These are phyloP conservation scores for Microdon myrmicae DNA, from an alignment of 2,888 invertebrate genomes.

Conservation along the genomic window DNA sequence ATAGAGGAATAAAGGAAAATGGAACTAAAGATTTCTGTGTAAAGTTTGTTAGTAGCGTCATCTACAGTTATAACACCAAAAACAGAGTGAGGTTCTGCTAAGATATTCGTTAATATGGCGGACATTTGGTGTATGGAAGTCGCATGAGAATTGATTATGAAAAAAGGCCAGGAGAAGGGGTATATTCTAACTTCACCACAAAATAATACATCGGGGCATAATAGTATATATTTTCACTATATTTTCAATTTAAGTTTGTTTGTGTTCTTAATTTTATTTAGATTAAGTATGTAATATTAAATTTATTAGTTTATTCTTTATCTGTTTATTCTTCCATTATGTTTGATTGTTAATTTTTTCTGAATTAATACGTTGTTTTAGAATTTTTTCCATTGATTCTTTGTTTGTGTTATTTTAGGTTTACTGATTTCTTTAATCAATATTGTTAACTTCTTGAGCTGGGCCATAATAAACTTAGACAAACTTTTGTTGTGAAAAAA, in stretches of 20 bases:
- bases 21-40: too few relatives aligned
- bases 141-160: too few relatives aligned
- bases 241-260: slow-evolving; percentile 3
- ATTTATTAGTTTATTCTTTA: slow-evolving; percentile 17
- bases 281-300: slow-evolving; percentile 21
- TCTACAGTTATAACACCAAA: too few relatives aligned
- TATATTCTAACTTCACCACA: neutral
- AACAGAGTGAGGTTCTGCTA: too few relatives aligned
- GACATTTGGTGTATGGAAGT: too few relatives aligned
- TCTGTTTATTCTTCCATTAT: neutral
- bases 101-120: too few relatives aligned
- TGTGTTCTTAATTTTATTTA: slow-evolving; percentile 3
- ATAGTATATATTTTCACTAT: neutral
- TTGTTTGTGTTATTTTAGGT: neutral
- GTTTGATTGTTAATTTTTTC: neutral
- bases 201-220: too few relatives aligned
- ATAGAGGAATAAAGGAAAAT: too few relatives aligned
- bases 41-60: too few relatives aligned
- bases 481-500: too few relatives aligned
- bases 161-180: too few relatives aligned
- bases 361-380: slow-evolving; percentile 1
- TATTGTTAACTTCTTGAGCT: neutral
- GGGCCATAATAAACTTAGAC: too few relatives aligned
- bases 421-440: neutral
- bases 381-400: neutral